Base-by-base conservation (phyloP, 2,113 vertebrate genomes). In the Caloenas nicobarica region DNA sequence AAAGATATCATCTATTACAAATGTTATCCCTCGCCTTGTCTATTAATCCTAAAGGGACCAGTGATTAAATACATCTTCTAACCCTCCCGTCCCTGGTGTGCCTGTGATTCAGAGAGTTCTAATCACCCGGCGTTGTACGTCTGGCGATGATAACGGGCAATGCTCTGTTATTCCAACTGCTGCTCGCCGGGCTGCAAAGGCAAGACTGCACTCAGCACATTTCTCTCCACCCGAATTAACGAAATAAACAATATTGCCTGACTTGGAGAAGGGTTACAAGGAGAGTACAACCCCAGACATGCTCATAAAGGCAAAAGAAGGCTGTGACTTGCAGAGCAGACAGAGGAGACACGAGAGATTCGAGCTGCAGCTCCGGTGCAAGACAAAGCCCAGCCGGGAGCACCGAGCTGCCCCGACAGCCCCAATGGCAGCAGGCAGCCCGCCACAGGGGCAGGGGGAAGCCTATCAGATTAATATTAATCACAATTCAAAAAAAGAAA, bases 401-500 rank as follows among this genome's bases (percentile, higher is more conserved):
- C 44, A 13, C 44, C 4, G 44, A 46, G 44, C 44, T 38, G 38
- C 18, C 44, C 44, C 16, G 16, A 44, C 44, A 18, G 44, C 16
- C 16, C 8, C 44, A 44, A 16, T 16, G 8, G 14, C 44, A 5
- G 15, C 5, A 44, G 64, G 42, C 1, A 69, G 81, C 65, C 68
- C 58, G 18, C 4, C 57, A 65, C n/a, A 33, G 93, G 73, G 38
- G 4, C 0, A n/a, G 0, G 66, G 50, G 83, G 72, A 91, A 76
- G 34, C 24, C 95, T 94, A 66, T 89, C 95, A 95, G 96, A 94
- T 96, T 95, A 76, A 96, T 96, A 97, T 91, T 93, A 97, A 98
- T 97, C 97, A 91, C 96, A 96, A 90, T 93, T 86, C 96, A 91
- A 96, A 97, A 91, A 93, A 97, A 96, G 94, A 96, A 96, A 98